Conservation (phyloP, 35 echinoderm and acorn worm genomes). For the Hemicentrotus pulcherrimus region DNA sequence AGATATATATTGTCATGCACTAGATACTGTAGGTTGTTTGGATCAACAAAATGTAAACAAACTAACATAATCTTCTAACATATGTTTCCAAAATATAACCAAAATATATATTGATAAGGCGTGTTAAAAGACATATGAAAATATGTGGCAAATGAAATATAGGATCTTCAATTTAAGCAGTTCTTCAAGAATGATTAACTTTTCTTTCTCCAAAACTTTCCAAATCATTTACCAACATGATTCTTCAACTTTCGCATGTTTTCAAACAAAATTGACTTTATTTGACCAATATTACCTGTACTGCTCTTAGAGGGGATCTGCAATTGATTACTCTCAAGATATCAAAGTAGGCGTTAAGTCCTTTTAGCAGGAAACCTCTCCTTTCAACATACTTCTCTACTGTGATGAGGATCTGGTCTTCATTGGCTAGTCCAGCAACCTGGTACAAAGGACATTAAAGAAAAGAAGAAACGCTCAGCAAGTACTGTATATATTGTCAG, state of each 20-base stretch:
- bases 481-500: no score
- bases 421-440: constrained; percentile 79
- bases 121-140: no score
- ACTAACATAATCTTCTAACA: no score
- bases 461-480: background rate
- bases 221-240: background rate
- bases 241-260: no score
- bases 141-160: no score
- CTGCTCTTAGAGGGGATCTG: constrained; percentile 52
- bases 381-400: constrained; percentile 76
- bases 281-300: constrained; percentile 55
- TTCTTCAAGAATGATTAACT: no score
- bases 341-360: constrained; percentile 93
- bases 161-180: background rate
- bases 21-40: no score
- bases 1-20: no score
- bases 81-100: no score
- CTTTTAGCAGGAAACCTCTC: constrained; percentile 69
- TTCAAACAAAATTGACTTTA: no score
- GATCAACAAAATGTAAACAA: no score
- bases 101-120: no score
- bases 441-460: constrained; percentile 22
- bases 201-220: background rate
- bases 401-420: constrained; percentile 82
- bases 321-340: constrained; percentile 71